Percentiles rank a stretch among this genome's conserved stretches.
phyloP scores from a whole-genome alignment of 2,797 vertebrate genomes.

The Petrocephalus sullivani region DNA sequence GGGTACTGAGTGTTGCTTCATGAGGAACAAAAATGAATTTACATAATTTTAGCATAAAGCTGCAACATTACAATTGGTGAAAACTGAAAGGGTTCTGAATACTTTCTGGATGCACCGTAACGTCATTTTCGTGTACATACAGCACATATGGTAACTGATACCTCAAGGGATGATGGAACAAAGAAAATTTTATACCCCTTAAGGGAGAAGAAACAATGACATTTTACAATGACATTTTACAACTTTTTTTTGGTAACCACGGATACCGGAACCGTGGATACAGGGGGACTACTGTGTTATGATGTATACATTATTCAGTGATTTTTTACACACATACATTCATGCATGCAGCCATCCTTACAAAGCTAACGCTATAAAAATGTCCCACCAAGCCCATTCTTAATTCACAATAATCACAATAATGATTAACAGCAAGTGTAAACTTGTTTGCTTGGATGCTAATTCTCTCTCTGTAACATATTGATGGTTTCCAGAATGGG shows the following conservation, averaged over 20 bases:
- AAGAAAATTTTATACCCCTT: neutral
- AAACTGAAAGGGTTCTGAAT: too few relatives aligned
- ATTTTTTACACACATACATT: neutral
- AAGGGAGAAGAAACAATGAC: too few relatives aligned
- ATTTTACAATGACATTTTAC: neutral
- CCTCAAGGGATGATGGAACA: neutral
- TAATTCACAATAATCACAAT: neutral
- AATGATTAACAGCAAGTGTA: neutral
- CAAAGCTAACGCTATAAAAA: neutral
- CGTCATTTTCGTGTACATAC: neutral
- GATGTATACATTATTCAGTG: neutral
- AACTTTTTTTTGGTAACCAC: neutral
- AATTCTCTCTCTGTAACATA: neutral
- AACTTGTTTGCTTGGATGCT: neutral
- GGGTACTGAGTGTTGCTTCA: too few relatives aligned
- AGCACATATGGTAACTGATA: neutral
- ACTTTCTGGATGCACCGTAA: neutral
- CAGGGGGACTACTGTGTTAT: neutral
- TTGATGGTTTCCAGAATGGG: slow-evolving; percentile 32
- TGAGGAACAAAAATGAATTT: too few relatives aligned
- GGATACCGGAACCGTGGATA: neutral
- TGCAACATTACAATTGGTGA: too few relatives aligned
- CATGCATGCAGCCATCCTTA: neutral
- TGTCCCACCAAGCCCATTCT: neutral
- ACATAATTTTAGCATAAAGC: too few relatives aligned